phyloP scores from a whole-genome alignment of 1,140 invertebrate genomes.

The Nasonia giraulti region DNA sequence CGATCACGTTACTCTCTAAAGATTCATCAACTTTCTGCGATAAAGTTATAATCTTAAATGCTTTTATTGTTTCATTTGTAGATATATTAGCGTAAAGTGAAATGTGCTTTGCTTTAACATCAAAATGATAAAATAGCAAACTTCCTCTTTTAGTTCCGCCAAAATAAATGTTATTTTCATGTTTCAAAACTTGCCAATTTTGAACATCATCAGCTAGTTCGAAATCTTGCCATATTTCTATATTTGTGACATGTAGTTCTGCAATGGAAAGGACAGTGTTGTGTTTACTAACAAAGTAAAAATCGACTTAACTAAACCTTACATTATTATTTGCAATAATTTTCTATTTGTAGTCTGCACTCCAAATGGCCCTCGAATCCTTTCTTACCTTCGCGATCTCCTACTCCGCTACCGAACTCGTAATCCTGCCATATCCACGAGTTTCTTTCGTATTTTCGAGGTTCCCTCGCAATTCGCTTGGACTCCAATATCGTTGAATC shows the following conservation, averaged over 20 bases:
- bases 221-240: constrained; percentile 47
- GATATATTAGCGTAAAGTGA: not conserved
- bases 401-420: constrained; percentile 56
- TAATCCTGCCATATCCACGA: constrained; percentile 59
- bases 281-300: not conserved
- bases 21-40: not conserved
- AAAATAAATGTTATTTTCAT: constrained; percentile 50
- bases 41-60: constrained; percentile 53
- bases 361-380: not conserved
- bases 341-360: too few species aligned
- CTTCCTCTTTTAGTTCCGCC: constrained; percentile 31
- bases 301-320: not conserved
- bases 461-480: not conserved
- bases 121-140: constrained; percentile 50
- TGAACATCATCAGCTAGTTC: constrained; percentile 13
- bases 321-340: not conserved
- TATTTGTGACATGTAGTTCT: constrained; percentile 59
- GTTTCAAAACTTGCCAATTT: constrained; percentile 54
- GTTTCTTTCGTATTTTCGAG: constrained; percentile 21
- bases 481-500: not conserved
- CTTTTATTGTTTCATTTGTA: constrained; percentile 41
- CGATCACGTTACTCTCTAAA: constrained; percentile 1
- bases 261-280: constrained; percentile 42
- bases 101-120: not conserved
- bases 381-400: constrained; percentile 63